Percentiles rank a stretch among this genome's conserved stretches.
Conservation (phyloP, 2,797 vertebrate species). For the Chiloscyllium punctatum region DNA sequence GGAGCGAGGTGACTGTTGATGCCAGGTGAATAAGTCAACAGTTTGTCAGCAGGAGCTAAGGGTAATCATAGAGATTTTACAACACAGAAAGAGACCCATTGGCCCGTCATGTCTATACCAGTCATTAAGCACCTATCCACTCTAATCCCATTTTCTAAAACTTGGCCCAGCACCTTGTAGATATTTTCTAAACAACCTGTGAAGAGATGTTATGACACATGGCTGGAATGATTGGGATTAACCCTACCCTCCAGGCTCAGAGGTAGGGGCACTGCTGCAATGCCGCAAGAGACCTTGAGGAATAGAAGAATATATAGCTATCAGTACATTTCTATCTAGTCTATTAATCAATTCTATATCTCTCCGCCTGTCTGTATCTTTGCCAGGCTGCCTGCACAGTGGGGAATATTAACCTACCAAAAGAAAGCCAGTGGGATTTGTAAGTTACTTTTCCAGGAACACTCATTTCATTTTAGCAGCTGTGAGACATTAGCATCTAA, state of each 20-base stretch:
- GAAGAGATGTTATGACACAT: no score
- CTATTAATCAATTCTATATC: not conserved
- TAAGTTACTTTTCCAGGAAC: not conserved
- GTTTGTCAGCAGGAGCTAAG: constrained; percentile 16
- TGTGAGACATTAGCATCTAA: not conserved
- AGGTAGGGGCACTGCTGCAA: no score
- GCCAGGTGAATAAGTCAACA: not conserved
- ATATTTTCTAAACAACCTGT: no score
- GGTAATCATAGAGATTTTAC: no score
- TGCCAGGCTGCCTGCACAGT: not conserved
- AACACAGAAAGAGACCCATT: no score
- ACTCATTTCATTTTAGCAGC: not conserved
- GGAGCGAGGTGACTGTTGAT: not conserved
- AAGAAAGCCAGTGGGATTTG: not conserved
- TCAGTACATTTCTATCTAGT: not conserved
- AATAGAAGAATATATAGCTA: not conserved
- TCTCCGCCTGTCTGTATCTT: not conserved
- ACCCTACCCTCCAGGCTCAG: no score
- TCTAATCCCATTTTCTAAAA: no score
- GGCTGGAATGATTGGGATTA: no score
- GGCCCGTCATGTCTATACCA: no score
- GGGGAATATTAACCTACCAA: not conserved
- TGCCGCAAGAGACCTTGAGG: no score
- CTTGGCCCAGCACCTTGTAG: no score
- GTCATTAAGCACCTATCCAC: no score